These are phyloP conservation scores for Oasisia sp. DNA, from an alignment of 2,888 invertebrate species.

Conservation along the genomic window DNA sequence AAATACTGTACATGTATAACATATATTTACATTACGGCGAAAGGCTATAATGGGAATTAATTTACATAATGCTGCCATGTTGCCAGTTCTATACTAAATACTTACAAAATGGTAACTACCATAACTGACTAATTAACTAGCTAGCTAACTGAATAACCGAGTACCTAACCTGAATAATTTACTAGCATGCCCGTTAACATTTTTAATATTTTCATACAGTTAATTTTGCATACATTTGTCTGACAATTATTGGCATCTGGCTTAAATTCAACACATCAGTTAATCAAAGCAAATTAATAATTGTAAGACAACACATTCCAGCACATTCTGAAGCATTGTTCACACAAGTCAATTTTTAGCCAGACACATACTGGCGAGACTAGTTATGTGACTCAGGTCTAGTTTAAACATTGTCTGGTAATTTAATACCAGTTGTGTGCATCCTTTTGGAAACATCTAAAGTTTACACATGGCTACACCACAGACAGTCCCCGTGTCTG, in stretches of 20 bases:
- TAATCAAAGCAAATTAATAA: neutral
- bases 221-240: neutral
- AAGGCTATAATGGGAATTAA: too few species aligned
- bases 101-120: neutral
- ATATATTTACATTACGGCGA: neutral
- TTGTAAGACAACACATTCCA: neutral
- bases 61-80: too few species aligned
- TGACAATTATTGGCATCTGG: neutral
- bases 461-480: neutral
- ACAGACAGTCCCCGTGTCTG: neutral
- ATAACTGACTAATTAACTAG: neutral
- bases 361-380: neutral
- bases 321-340: neutral
- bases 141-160: neutral
- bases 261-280: neutral
- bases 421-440: neutral
- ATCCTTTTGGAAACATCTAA: neutral
- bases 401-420: neutral
- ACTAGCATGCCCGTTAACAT: neutral
- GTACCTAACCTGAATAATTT: neutral
- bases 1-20: neutral
- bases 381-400: neutral
- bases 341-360: neutral
- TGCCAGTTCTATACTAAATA: too few species aligned
- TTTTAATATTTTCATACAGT: neutral